Conservation (phyloP, 2,797 vertebrate genomes). For the Semaprochilodus insignis region DNA sequence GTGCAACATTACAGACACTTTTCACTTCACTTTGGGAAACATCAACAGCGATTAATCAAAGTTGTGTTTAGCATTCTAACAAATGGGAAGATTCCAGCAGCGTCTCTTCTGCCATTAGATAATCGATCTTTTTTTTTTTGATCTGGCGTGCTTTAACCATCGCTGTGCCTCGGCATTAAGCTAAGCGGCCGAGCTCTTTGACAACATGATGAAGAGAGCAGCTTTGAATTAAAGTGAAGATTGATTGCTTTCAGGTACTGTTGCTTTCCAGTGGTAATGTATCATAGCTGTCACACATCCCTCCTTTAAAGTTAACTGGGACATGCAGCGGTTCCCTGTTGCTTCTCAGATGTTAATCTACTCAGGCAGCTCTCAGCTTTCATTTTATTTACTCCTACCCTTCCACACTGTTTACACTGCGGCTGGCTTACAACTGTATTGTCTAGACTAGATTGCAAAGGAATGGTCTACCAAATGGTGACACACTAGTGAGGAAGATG, state of each 20-base stretch:
- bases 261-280: constrained; percentile 54
- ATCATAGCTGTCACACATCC: constrained; percentile 56
- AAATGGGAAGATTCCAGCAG: constrained; percentile 52
- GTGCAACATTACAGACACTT: constrained; percentile 10
- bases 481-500: neutral
- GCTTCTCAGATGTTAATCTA: constrained; percentile 57
- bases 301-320: constrained; percentile 47
- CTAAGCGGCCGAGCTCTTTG: constrained; percentile 39
- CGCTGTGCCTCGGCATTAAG: constrained; percentile 38
- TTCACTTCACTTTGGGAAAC: constrained; percentile 24
- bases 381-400: constrained; percentile 53
- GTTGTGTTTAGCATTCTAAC: constrained; percentile 51
- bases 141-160: constrained; percentile 40
- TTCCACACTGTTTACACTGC: constrained; percentile 25
- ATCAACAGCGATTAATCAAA: constrained; percentile 58
- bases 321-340: constrained; percentile 36
- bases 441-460: neutral
- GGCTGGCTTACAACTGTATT: neutral
- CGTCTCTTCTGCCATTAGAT: constrained; percentile 39
- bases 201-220: constrained; percentile 64
- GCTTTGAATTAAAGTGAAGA: constrained; percentile 65
- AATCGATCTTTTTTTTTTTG: constrained; percentile 57
- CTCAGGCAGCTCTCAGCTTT: constrained; percentile 47
- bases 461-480: neutral
- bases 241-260: constrained; percentile 63